These are phyloP conservation scores for Adelges cooleyi DNA, from an alignment of 1,140 invertebrate genomes.

Conservation along the genomic window DNA sequence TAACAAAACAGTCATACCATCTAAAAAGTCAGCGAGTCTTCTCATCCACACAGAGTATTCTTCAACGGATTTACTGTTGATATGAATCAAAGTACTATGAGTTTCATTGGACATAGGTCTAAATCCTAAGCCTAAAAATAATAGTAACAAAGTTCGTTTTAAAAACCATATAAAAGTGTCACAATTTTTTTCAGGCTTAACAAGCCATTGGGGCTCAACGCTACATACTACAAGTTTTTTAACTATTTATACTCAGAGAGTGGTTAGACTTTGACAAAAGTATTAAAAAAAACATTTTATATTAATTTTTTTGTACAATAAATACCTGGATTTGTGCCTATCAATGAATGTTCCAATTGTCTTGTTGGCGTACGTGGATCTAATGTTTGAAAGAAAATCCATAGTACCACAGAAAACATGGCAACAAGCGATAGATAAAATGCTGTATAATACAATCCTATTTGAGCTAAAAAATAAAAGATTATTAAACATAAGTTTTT, in stretches of 20 bases:
- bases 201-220: too few relatives aligned
- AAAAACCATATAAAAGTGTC: too few relatives aligned
- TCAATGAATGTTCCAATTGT: slow-evolving; percentile 65
- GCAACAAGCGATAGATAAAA: slow-evolving; percentile 54
- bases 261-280: too few relatives aligned
- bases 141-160: too few relatives aligned
- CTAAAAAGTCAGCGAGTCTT: slow-evolving; percentile 57
- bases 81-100: slow-evolving; percentile 88
- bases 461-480: slow-evolving; percentile 58
- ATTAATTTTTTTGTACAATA: too few relatives aligned
- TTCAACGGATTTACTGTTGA: slow-evolving; percentile 59
- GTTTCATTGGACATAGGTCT: slow-evolving; percentile 78
- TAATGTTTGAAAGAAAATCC: slow-evolving; percentile 81
- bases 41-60: slow-evolving; percentile 67
- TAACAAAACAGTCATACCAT: slow-evolving; percentile 44
- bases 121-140: slow-evolving; percentile 71
- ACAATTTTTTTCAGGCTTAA: too few relatives aligned
- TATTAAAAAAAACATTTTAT: too few relatives aligned
- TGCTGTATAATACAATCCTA: slow-evolving; percentile 79
- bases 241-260: too few relatives aligned
- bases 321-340: slow-evolving; percentile 80
- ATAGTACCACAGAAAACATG: slow-evolving; percentile 75
- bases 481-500: too few relatives aligned
- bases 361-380: slow-evolving; percentile 77
- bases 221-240: too few relatives aligned